Conservation (phyloP, 2,113 vertebrate genomes). For the Platysternon megacephalum region DNA sequence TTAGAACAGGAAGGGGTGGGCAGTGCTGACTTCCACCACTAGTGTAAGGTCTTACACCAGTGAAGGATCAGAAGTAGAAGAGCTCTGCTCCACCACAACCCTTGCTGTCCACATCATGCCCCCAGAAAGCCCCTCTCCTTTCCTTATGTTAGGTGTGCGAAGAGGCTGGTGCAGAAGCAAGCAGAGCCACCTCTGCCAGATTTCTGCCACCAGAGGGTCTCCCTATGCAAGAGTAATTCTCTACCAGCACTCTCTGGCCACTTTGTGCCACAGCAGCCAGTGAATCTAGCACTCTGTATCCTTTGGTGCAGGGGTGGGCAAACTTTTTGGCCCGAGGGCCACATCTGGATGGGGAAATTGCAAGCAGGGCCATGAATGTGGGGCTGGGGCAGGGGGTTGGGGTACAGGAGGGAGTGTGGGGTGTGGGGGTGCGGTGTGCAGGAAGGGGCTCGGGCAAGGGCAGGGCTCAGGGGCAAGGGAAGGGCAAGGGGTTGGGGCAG, state of each 20-base stretch:
- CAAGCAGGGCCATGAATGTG: too few relatives aligned
- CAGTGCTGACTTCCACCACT: not conserved
- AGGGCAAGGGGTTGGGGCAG: too few relatives aligned
- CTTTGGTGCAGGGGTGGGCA: not conserved
- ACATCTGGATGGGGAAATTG: too few relatives aligned
- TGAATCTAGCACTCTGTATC: not conserved
- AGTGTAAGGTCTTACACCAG: not conserved
- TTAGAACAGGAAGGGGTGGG: not conserved
- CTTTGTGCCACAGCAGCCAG: not conserved
- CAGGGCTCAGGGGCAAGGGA: too few relatives aligned
- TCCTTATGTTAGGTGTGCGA: not conserved
- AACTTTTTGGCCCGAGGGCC: too few relatives aligned
- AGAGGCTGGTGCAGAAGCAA: not conserved
- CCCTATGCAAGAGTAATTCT: not conserved
- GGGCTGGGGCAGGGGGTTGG: too few relatives aligned
- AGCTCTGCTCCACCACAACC: not conserved
- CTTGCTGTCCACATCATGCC: not conserved
- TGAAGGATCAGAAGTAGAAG: not conserved
- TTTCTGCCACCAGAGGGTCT: not conserved
- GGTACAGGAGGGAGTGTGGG: too few relatives aligned
- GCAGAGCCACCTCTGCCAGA: not conserved
- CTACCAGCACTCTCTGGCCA: not conserved
- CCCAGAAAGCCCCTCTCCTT: not conserved
- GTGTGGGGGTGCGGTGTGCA: too few relatives aligned
- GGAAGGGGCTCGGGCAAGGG: too few relatives aligned